These are phyloP conservation scores for Furcula furcula DNA, from an alignment of 2,888 invertebrate genomes.

Conservation along the genomic window DNA sequence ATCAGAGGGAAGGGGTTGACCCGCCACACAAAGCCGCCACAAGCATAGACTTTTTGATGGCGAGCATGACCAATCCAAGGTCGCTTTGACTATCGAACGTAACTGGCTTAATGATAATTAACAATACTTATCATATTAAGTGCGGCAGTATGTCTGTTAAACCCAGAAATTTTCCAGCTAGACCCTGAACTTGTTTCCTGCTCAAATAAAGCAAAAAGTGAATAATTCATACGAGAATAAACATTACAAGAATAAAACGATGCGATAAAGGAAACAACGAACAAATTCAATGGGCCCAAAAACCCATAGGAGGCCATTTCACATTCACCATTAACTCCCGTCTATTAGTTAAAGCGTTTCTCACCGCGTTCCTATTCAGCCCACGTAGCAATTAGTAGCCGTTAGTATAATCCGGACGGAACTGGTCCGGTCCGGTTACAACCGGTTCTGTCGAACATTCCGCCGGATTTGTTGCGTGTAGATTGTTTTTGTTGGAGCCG, in stretches of 20 bases:
- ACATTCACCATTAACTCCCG: conserved; percentile 33
- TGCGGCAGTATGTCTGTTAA: no score
- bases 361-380: conserved; percentile 46
- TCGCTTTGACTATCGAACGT: no score
- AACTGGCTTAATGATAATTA: no score
- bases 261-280: not conserved
- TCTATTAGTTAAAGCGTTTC: conserved; percentile 35
- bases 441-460: conserved; percentile 40
- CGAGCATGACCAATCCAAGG: no score
- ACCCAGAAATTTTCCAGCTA: no score
- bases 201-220: no score
- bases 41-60: no score
- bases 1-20: no score
- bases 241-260: conserved; percentile 1
- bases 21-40: no score
- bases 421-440: conserved; percentile 22
- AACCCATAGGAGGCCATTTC: no score
- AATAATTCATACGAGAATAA: conserved; percentile 8
- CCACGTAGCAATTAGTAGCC: conserved; percentile 70
- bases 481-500: conserved; percentile 46
- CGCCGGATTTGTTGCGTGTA: conserved; percentile 69
- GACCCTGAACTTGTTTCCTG: no score
- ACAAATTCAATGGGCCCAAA: not conserved
- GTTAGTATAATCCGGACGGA: conserved; percentile 58
- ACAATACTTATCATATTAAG: no score